Percentiles rank a stretch among this genome's conserved stretches.
phyloP scores from a whole-genome alignment of 2,113 vertebrate genomes.

The Ctenomys sociabilis region DNA sequence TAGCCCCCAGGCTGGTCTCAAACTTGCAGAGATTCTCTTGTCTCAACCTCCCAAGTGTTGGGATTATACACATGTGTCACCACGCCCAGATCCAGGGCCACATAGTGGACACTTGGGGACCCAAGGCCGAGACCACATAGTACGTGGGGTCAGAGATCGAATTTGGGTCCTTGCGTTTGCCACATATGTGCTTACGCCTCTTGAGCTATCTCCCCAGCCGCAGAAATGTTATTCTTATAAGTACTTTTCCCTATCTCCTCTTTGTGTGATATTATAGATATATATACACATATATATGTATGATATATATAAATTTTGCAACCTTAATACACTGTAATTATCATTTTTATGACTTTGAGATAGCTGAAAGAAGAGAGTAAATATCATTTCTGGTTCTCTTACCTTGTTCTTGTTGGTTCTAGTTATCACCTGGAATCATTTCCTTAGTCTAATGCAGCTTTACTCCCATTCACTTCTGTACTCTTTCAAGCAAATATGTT shows the following conservation, averaged over 20 bases:
- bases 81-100: too few species aligned
- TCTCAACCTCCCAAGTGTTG: too few species aligned
- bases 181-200: too few species aligned
- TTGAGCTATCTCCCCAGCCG: too few species aligned
- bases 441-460: constrained; percentile 18
- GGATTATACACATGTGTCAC: too few species aligned
- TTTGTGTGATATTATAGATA: neutral
- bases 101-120: too few species aligned
- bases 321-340: constrained; percentile 6
- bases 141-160: too few species aligned
- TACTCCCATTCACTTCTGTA: neutral
- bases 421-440: constrained; percentile 44
- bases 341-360: constrained; percentile 30
- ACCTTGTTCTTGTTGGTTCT: neutral
- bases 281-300: neutral
- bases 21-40: too few species aligned
- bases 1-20: too few species aligned
- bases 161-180: too few species aligned
- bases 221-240: neutral
- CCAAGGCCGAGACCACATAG: too few species aligned
- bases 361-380: neutral
- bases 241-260: neutral
- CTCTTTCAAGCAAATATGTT: neutral
- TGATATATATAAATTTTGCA: neutral
- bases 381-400: constrained; percentile 22